phyloP scores from a whole-genome alignment of 2,113 vertebrate species.

The Python bivittatus region DNA sequence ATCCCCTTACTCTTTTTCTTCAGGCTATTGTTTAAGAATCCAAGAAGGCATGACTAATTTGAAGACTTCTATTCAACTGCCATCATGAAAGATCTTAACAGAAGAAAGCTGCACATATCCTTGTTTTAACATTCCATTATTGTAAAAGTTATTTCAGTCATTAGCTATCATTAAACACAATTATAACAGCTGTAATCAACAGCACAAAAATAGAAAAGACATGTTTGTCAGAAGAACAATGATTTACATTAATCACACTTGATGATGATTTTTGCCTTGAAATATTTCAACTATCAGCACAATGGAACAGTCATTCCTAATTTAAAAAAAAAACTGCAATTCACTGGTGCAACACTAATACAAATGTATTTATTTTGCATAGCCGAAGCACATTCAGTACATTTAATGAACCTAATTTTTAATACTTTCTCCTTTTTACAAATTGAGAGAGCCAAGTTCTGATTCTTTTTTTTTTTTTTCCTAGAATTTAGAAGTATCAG shows the following conservation, averaged over 20 bases:
- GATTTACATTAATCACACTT: not conserved
- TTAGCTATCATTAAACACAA: not conserved
- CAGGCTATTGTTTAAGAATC: fast-evolving
- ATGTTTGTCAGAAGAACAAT: not conserved
- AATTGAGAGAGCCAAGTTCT: not conserved
- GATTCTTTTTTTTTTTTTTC: fast-evolving
- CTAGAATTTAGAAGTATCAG: not conserved
- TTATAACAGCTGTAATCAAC: not conserved
- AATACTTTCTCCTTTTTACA: not conserved
- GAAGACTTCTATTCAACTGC: fast-evolving
- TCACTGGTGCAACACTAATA: not conserved
- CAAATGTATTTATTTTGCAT: not conserved
- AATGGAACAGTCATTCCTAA: not conserved
- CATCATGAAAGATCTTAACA: not conserved
- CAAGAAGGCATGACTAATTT: conserved; percentile 21
- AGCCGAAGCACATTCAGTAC: not conserved
- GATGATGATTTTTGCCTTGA: conserved; percentile 21
- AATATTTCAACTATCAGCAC: conserved; percentile 1
- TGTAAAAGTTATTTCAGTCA: not conserved
- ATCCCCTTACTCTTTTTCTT: not conserved
- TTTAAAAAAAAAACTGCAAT: not conserved
- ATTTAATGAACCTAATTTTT: not conserved
- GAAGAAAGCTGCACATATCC: not conserved
- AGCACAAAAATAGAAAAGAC: conserved; percentile 25
- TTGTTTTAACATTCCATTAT: not conserved